Base-by-base conservation (phyloP, 2,113 vertebrate species). In the Eudyptes chrysolophus region DNA sequence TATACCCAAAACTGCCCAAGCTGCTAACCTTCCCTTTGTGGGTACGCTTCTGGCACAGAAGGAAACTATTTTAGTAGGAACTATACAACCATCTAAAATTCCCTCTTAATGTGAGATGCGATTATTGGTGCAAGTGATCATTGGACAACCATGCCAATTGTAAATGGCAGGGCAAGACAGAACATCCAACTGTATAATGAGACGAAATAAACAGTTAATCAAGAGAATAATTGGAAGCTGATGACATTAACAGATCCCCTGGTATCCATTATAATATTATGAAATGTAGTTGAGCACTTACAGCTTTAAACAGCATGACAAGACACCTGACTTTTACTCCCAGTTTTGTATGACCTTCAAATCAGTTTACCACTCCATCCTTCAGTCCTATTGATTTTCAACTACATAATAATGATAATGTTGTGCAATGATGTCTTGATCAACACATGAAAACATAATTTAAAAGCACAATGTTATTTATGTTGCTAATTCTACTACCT, bases 231-330 rank as follows among this genome's bases (percentile, higher is more conserved):
- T 84, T 95, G 89, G 95, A 96, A 95, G 65, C 38, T 95, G 95
- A 97, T 92, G 91, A 93, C 93, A 96, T 97, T 94, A 97, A 95
- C 68, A 90, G 91, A 92, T 96, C 91, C 84, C 94, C 44, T 94
- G 95, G 57, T 93, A 88, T 92, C 84, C 87, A 82, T 96, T 94
- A 96, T 32, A 61, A 83, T 91, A 89, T 91, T 96, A 97, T 80
- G 62, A 87, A 91, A 89, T 42, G 65, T 65, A 79, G 91, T 24
- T 71, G 69, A 96, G 89, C 93, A 87, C 77, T 96, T 94, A 65
- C 14, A 83, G 81, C 72, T 85, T 92, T 83, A 87, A 96, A 65
- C 65, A 84, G 80, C 51, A 61, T 78, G 83, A 94, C 76, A 94
- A 87, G 82, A 89, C 44, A 65, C 40, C 77, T 36, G 92, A 97